These are phyloP conservation scores for Bacillus rossius DNA, from an alignment of 1,140 invertebrate genomes.

Conservation along the genomic window DNA sequence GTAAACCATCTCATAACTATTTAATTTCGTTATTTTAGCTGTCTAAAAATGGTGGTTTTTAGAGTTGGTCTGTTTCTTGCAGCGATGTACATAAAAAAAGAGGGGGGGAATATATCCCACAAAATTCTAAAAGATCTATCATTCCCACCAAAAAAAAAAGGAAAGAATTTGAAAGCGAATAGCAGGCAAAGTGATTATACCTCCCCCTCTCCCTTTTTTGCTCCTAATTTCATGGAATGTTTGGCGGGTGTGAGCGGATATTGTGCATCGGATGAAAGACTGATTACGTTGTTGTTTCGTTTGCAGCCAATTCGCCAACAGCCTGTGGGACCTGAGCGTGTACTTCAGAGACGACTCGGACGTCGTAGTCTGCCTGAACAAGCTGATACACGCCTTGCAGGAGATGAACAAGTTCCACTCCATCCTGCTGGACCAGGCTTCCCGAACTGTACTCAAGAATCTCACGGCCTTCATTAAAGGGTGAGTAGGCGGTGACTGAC, in stretches of 20 bases:
- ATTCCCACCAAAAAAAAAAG: too few species aligned
- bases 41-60: neutral
- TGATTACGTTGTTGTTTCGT: too few species aligned
- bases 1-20: neutral
- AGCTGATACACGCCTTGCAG: slow-evolving; percentile 68
- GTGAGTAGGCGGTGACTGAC: too few species aligned
- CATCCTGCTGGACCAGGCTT: slow-evolving; percentile 85
- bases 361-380: slow-evolving; percentile 60
- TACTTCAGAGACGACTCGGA: slow-evolving; percentile 69
- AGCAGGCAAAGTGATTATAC: too few species aligned
- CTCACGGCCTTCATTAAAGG: slow-evolving; percentile 81
- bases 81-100: too few species aligned
- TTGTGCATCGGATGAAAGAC: too few species aligned
- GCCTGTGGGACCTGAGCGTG: slow-evolving; percentile 73
- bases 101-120: too few species aligned
- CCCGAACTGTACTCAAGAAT: slow-evolving; percentile 83
- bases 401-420: slow-evolving; percentile 91
- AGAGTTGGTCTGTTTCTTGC: slow-evolving; percentile 13
- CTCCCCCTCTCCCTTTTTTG: too few species aligned
- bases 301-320: slow-evolving; percentile 71
- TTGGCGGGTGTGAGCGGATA: too few species aligned
- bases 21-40: neutral
- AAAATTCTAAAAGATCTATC: too few species aligned
- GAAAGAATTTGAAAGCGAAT: too few species aligned
- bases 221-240: too few species aligned